Evolutionary conservation across 1,140 invertebrate species (phyloP).

Genomic region (Geopemphigus sp.): DNA sequence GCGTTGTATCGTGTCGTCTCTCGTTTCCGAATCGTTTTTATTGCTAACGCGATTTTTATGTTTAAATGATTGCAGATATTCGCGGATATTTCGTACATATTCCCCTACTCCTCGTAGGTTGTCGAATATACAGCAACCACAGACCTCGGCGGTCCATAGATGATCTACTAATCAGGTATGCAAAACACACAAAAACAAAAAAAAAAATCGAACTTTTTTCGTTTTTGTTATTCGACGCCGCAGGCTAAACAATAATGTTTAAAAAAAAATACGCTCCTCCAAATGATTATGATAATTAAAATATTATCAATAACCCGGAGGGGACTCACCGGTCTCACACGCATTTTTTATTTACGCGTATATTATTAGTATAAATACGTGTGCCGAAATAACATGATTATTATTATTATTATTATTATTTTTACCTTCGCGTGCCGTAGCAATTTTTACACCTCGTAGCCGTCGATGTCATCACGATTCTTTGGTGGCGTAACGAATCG

Average conservation of each 20-base stretch:
- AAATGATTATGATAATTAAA: slow-evolving; percentile 5
- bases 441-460: not conserved
- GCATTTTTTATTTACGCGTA: not conserved
- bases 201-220: too few species aligned
- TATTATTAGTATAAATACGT: slow-evolving; percentile 12
- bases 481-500: not conserved
- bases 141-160: slow-evolving; percentile 32
- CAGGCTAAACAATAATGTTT: not conserved
- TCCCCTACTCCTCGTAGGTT: not conserved
- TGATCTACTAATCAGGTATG: slow-evolving; percentile 48
- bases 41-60: not conserved
- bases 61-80: slow-evolving; percentile 27
- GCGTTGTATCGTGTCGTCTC: too few species aligned
- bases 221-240: too few species aligned
- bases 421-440: not conserved
- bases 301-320: slow-evolving; percentile 9
- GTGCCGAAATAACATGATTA: not conserved
- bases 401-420: not conserved
- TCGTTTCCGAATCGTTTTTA: too few species aligned
- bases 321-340: not conserved
- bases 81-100: slow-evolving; percentile 2
- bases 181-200: slow-evolving; percentile 32
- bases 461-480: not conserved
- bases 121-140: not conserved
- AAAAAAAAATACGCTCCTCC: not conserved